Evolutionary conservation across 2,888 invertebrate genomes (phyloP).

Genomic region (Oligia fasciuncula): DNA sequence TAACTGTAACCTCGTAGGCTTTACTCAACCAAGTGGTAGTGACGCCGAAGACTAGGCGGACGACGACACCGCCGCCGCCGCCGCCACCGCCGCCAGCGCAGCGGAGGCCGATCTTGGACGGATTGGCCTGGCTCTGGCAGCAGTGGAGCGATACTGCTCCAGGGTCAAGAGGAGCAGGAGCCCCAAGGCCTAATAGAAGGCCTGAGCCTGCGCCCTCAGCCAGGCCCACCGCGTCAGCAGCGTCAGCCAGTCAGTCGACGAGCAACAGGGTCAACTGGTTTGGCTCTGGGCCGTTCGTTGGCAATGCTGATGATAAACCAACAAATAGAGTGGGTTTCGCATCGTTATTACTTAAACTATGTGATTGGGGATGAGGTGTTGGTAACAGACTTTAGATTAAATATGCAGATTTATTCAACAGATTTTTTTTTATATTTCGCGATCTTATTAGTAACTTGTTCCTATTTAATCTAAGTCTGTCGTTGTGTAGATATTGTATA

Average conservation of each 20-base stretch:
- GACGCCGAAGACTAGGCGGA: constrained; percentile 86
- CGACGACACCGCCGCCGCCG: constrained; percentile 80
- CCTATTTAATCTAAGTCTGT: constrained; percentile 85
- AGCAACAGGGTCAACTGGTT: constrained; percentile 85
- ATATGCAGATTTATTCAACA: constrained; percentile 69
- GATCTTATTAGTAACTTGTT: constrained; percentile 71
- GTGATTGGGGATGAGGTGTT: constrained; percentile 87
- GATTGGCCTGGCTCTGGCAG: constrained; percentile 90
- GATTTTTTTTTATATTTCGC: constrained; percentile 49
- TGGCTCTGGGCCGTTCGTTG: constrained; percentile 88
- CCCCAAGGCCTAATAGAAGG: constrained; percentile 74
- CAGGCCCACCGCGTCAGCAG: constrained; percentile 72
- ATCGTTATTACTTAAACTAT: constrained; percentile 85
- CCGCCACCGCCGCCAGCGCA: constrained; percentile 85
- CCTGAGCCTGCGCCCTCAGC: constrained; percentile 76
- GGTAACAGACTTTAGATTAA: constrained; percentile 84
- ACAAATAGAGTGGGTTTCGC: constrained; percentile 89
- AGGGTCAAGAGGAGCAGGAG: constrained; percentile 72
- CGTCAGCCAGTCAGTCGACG: constrained; percentile 74
- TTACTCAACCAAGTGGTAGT: constrained; percentile 90
- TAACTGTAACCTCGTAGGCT: constrained; percentile 88
- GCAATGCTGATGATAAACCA: constrained; percentile 85
- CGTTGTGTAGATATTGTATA: constrained; percentile 74
- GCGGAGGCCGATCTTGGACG: constrained; percentile 88
- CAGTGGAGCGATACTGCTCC: constrained; percentile 90